A percentile compares a stretch with the other conserved stretches of the same genome.
Evolutionary conservation across 2,797 vertebrate species (phyloP).

Genomic region (Vespertilio murinus): DNA sequence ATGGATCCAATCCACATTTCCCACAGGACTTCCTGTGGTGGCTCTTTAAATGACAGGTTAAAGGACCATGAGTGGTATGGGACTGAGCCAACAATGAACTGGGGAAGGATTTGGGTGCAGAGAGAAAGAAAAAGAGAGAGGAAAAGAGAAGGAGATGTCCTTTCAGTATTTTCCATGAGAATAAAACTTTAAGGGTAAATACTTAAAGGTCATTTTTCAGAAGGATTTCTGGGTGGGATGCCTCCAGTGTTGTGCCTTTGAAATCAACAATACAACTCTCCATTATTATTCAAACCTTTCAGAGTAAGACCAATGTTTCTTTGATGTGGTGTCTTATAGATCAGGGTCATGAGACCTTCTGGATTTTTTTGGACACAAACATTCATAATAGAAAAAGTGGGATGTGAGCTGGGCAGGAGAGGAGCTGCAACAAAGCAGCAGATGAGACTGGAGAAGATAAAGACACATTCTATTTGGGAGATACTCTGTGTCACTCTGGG

Average conservation of each 20-base stretch:
- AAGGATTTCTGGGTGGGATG: background rate
- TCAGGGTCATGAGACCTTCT: background rate
- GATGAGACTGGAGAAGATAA: background rate
- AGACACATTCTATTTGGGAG: background rate
- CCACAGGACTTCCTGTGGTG: background rate
- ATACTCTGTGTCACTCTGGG: background rate
- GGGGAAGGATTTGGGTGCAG: background rate
- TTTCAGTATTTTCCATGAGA: constrained; percentile 15
- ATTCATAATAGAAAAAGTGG: background rate
- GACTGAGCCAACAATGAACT: background rate
- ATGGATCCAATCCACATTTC: background rate
- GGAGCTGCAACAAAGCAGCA: background rate
- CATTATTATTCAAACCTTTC: background rate
- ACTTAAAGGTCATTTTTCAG: background rate
- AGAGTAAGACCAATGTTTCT: background rate
- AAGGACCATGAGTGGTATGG: background rate
- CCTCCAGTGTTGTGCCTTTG: background rate
- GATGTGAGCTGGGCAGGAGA: background rate
- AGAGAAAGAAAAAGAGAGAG: background rate
- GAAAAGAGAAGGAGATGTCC: background rate
- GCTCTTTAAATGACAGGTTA: background rate
- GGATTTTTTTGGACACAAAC: background rate
- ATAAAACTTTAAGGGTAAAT: background rate
- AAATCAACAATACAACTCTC: background rate
- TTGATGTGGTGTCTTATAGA: background rate